Conservation (phyloP, 2,888 invertebrate species). For the Liodrosophila aerea region DNA sequence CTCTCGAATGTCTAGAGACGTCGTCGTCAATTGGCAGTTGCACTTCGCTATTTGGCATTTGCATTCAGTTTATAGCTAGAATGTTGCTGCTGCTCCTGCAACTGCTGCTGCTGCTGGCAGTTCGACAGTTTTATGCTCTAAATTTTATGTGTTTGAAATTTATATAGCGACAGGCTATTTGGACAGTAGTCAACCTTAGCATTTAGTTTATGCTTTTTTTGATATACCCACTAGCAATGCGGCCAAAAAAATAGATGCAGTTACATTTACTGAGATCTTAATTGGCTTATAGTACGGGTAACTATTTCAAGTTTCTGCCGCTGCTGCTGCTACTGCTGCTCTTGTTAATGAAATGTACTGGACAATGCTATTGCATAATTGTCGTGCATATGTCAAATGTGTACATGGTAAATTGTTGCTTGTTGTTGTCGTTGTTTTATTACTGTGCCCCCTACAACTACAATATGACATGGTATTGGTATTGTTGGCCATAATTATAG, state of each 20-base stretch:
- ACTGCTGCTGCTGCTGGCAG: slow-evolving; percentile 15
- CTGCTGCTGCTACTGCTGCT: slow-evolving; percentile 29
- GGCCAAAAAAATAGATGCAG: slow-evolving; percentile 25
- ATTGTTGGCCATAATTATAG: slow-evolving; percentile 41
- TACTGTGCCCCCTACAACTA: neutral
- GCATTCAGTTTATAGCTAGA: slow-evolving; percentile 57
- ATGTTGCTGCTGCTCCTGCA: slow-evolving; percentile 30
- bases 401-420: slow-evolving; percentile 31
- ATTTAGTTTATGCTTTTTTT: slow-evolving; percentile 60
- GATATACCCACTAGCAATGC: slow-evolving; percentile 33
- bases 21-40: slow-evolving; percentile 26
- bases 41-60: slow-evolving; percentile 75
- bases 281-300: slow-evolving; percentile 49
- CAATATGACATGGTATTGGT: slow-evolving; percentile 31
- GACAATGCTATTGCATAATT: slow-evolving; percentile 71
- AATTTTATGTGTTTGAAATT: slow-evolving; percentile 69
- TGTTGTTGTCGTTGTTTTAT: slow-evolving; percentile 9
- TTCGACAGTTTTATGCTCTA: slow-evolving; percentile 74
- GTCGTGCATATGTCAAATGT: slow-evolving; percentile 52
- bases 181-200: slow-evolving; percentile 75
- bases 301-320: slow-evolving; percentile 34
- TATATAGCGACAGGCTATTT: slow-evolving; percentile 42
- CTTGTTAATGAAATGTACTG: slow-evolving; percentile 68
- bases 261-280: slow-evolving; percentile 59
- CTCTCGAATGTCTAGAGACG: slow-evolving; percentile 22